A percentile compares a stretch with the other conserved stretches of the same genome.
These are phyloP conservation scores for Phalacrocorax pelagicus DNA, from an alignment of 2,113 vertebrate species.

Conservation along the genomic window DNA sequence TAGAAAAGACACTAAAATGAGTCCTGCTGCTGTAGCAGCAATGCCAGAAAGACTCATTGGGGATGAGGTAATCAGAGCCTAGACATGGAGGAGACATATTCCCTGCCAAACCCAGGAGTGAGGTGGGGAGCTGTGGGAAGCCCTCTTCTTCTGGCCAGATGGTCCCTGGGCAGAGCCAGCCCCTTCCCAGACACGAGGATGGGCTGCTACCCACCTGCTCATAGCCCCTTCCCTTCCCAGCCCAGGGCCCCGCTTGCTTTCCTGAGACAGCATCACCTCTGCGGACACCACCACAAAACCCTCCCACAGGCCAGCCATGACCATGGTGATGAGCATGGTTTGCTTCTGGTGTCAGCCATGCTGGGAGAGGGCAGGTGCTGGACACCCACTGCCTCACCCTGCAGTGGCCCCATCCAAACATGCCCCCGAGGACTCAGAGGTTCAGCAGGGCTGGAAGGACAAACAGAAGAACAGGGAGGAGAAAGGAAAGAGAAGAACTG, in stretches of 20 bases:
- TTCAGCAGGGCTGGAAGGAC: neutral
- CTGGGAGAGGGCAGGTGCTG: neutral
- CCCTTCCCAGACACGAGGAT: neutral
- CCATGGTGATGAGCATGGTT: fast-evolving
- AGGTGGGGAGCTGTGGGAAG: neutral
- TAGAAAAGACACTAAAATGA: neutral
- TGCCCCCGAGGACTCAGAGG: fast-evolving
- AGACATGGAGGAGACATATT: neutral
- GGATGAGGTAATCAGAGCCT: neutral
- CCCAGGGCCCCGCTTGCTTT: neutral
- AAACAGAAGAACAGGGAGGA: neutral
- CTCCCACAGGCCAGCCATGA: neutral
- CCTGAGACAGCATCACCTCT: neutral
- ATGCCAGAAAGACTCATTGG: neutral
- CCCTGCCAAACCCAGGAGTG: neutral
- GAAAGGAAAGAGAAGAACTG: neutral
- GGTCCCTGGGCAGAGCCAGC: neutral
- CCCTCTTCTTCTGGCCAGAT: neutral
- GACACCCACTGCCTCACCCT: neutral
- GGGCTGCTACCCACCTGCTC: neutral
- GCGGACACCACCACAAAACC: neutral
- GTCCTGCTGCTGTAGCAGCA: neutral
- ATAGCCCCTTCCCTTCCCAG: neutral
- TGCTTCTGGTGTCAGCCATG: neutral
- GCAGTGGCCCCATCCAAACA: fast-evolving